A percentile compares a stretch with the other conserved stretches of the same genome.
phyloP scores from a whole-genome alignment of 30 jellyfish, hydroid and myxozoan genomes.

The Sanderia malayensis region DNA sequence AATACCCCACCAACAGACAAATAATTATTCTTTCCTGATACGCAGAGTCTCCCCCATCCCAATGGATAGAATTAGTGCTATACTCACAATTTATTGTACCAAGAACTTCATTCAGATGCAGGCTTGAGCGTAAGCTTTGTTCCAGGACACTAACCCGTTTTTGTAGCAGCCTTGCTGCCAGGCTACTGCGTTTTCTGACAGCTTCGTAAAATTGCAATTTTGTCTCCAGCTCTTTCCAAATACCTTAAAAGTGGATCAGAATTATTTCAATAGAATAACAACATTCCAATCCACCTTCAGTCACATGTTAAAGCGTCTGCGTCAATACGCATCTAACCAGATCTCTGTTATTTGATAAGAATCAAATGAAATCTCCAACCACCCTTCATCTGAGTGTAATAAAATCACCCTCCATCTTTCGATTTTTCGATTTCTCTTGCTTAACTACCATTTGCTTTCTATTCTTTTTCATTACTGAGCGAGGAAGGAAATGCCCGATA shows the following conservation, averaged over 20 bases:
- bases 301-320: not conserved
- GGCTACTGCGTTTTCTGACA: constrained; percentile 1
- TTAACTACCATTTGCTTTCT: not conserved
- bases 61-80: not conserved
- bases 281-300: not conserved
- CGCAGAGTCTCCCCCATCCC: constrained; percentile 5
- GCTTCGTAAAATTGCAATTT: not conserved
- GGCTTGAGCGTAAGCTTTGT: not conserved
- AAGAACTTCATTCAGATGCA: not conserved
- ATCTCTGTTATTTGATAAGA: not conserved
- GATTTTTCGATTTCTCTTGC: constrained; percentile 1
- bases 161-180: constrained; percentile 4
- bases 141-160: constrained; percentile 4
- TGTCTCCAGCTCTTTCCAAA: constrained; percentile 1
- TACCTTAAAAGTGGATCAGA: not conserved
- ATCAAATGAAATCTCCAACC: not conserved
- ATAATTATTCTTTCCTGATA: not conserved
- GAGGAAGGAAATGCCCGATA: not conserved
- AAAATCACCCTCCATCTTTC: not conserved
- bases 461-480: not conserved
- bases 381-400: not conserved
- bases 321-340: not conserved
- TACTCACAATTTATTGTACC: not conserved
- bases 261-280: not conserved
- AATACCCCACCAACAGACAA: not conserved